Conservation (phyloP, 2,797 vertebrate genomes). For the Sphenopsis melanotis region DNA sequence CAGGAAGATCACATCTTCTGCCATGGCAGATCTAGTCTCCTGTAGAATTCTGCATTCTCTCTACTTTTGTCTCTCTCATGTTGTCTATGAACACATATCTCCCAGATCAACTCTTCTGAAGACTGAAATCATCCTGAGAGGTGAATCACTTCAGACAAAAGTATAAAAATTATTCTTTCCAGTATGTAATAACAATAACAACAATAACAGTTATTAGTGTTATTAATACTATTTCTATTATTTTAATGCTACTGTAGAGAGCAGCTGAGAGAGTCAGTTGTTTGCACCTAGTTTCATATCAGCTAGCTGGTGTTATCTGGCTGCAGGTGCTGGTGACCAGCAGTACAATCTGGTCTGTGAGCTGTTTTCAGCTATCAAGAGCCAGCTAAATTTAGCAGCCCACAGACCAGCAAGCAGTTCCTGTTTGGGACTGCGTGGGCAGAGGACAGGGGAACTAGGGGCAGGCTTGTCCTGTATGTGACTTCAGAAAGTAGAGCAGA, state of each 20-base stretch:
- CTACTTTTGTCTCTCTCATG: neutral
- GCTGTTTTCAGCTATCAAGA: neutral
- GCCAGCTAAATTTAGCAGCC: neutral
- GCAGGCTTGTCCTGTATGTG: neutral
- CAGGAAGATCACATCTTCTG: neutral
- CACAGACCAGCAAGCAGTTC: neutral
- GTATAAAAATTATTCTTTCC: neutral
- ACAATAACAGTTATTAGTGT: no score
- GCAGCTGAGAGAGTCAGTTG: neutral
- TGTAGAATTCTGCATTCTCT: neutral
- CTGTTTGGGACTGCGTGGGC: fast-evolving
- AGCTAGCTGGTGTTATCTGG: neutral
- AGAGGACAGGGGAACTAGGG: neutral
- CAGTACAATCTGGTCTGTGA: neutral
- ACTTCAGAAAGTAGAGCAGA: neutral
- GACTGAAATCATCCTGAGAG: neutral
- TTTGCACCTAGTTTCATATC: neutral
- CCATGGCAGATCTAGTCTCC: neutral
- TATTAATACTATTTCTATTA: neutral
- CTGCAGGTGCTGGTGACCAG: neutral
- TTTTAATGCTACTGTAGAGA: neutral
- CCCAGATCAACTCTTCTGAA: neutral
- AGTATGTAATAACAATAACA: neutral
- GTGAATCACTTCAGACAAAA: neutral
- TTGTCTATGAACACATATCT: neutral